Evolutionary conservation across 2,113 vertebrate species (phyloP).

Genomic region (Dissostichus mawsoni): DNA sequence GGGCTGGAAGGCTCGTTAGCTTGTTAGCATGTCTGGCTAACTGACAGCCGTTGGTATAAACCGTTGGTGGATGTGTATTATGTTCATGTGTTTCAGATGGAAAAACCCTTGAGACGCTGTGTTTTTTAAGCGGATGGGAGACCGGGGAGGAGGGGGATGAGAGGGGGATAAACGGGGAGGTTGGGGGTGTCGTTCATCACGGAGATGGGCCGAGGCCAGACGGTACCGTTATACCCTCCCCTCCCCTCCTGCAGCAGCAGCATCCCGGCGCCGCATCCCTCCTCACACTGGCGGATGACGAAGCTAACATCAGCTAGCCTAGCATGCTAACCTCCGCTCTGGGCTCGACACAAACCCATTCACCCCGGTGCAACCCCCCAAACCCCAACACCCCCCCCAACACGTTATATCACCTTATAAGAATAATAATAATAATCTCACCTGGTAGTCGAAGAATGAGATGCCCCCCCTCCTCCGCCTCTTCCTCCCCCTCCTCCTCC

Average conservation of each 20-base stretch:
- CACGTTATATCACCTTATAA: neutral
- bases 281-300: slow-evolving; percentile 69
- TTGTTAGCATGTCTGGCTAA: slow-evolving; percentile 26
- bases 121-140: slow-evolving; percentile 12
- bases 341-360: slow-evolving; percentile 32
- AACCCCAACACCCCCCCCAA: neutral
- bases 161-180: neutral
- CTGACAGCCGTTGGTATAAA: slow-evolving; percentile 18
- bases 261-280: slow-evolving; percentile 73
- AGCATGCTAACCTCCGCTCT: slow-evolving; percentile 62
- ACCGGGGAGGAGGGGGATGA: neutral
- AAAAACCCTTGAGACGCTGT: neutral
- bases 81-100: too few species aligned
- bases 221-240: slow-evolving; percentile 41
- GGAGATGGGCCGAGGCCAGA: slow-evolving; percentile 63
- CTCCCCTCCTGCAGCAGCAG: slow-evolving; percentile 38
- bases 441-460: slow-evolving; percentile 71
- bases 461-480: slow-evolving; percentile 63
- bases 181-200: slow-evolving; percentile 44
- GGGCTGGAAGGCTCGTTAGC: neutral
- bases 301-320: slow-evolving; percentile 41
- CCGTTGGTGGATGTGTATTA: too few species aligned
- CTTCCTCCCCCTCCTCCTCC: slow-evolving; percentile 27
- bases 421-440: slow-evolving; percentile 47
- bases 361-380: neutral